Percentiles rank a stretch among this genome's conserved stretches.
phyloP scores from a whole-genome alignment of 2,113 vertebrate genomes.

The Petrocephalus zakoni region DNA sequence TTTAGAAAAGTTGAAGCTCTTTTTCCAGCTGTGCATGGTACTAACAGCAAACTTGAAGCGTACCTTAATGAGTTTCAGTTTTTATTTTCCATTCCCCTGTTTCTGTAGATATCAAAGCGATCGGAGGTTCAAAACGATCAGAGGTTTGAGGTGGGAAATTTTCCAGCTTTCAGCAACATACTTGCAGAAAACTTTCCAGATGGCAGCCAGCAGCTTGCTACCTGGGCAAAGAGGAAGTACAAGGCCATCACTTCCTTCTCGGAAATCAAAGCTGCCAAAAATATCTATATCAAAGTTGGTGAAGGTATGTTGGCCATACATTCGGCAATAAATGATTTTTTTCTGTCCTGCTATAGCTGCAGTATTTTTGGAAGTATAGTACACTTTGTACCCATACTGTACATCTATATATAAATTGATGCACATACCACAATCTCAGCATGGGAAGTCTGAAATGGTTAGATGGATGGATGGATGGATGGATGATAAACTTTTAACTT shows the following conservation, averaged over 20 bases:
- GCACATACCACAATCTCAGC: no score
- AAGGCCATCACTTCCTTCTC: constrained; percentile 89
- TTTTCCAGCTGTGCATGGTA: neutral
- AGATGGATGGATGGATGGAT: no score
- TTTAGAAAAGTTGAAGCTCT: neutral
- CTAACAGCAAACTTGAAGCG: neutral
- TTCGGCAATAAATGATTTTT: neutral
- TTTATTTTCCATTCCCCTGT: neutral
- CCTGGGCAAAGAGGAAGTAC: constrained; percentile 81
- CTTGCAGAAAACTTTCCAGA: constrained; percentile 69
- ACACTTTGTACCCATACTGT: neutral
- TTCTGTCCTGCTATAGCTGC: neutral
- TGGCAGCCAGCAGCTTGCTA: constrained; percentile 78
- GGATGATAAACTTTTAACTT: no score
- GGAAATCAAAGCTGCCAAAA: constrained; percentile 83
- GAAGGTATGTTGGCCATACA: constrained; percentile 71
- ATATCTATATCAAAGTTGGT: constrained; percentile 94
- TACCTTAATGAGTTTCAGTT: neutral
- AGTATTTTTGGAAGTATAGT: neutral
- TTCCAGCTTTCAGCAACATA: constrained; percentile 66
- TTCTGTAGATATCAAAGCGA: constrained; percentile 71
- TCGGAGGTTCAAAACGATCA: constrained; percentile 76
- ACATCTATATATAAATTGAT: no score
- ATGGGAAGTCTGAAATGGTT: no score
- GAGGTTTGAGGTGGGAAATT: constrained; percentile 71